Conservation (phyloP, 2,888 invertebrate species). For the Nezara viridula region DNA sequence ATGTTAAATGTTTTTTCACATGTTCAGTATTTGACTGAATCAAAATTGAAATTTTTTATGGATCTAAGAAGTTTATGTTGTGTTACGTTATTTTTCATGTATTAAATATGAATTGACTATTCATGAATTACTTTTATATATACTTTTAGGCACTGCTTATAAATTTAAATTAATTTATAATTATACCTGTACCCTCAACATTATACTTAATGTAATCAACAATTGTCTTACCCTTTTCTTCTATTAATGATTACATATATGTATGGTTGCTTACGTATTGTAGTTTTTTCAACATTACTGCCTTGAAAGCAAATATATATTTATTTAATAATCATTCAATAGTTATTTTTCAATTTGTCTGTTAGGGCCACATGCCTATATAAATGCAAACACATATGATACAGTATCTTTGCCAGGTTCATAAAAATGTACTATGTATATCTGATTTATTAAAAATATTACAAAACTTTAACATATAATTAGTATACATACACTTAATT, state of each 20-base stretch:
- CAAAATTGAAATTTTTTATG: neutral
- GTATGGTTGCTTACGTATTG: neutral
- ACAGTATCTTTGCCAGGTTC: too few species aligned
- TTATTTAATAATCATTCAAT: neutral
- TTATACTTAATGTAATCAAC: neutral
- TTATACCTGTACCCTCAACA: neutral
- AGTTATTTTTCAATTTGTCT: too few species aligned
- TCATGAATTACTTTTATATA: neutral
- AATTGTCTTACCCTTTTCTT: too few species aligned
- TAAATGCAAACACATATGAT: too few species aligned
- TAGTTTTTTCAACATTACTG: neutral
- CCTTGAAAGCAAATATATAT: neutral
- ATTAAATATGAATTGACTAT: neutral
- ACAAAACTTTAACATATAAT: neutral
- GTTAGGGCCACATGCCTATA: too few species aligned
- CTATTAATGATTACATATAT: neutral
- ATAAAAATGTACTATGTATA: too few species aligned
- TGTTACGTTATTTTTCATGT: neutral
- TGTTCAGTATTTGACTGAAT: conserved; percentile 4
- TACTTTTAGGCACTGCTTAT: neutral
- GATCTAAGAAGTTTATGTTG: neutral
- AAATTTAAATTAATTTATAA: neutral
- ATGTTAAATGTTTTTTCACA: conserved; percentile 29
- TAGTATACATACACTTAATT: neutral
- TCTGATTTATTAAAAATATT: conserved; percentile 1